Conservation (phyloP, 1,140 invertebrate species). For the Hyles euphorbiae region DNA sequence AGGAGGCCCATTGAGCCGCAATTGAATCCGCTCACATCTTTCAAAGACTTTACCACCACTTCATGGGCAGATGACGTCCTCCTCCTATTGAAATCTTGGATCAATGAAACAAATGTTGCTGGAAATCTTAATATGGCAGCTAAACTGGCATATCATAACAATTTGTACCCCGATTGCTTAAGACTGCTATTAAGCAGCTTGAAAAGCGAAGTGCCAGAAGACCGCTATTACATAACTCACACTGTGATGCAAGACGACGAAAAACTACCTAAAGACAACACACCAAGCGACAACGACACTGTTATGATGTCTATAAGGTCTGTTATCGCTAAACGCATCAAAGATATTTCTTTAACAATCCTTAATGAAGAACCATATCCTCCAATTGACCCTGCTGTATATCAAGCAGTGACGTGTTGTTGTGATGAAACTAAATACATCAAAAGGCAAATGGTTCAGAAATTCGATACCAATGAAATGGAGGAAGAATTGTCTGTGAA, state of each 20-base stretch:
- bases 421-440: slow-evolving; percentile 56
- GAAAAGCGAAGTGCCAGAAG: slow-evolving; percentile 28
- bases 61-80: slow-evolving; percentile 62
- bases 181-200: slow-evolving; percentile 43
- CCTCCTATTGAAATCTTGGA: slow-evolving; percentile 50
- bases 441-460: slow-evolving; percentile 22
- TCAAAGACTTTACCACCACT: slow-evolving; percentile 55
- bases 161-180: slow-evolving; percentile 46
- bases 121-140: slow-evolving; percentile 56
- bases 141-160: slow-evolving; percentile 53
- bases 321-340: slow-evolving; percentile 36
- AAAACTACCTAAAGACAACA: not conserved
- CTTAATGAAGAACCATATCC: slow-evolving; percentile 55
- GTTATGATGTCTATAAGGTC: slow-evolving; percentile 9
- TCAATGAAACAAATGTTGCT: slow-evolving; percentile 40
- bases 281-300: slow-evolving; percentile 7
- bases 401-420: slow-evolving; percentile 48
- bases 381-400: slow-evolving; percentile 34
- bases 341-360: slow-evolving; percentile 53
- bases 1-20: slow-evolving; percentile 44
- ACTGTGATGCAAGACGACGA: slow-evolving; percentile 14
- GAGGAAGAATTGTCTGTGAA: slow-evolving; percentile 28
- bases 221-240: slow-evolving; percentile 37
- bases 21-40: slow-evolving; percentile 40
- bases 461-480: no score